These are phyloP conservation scores for Colletes latitarsis DNA, from an alignment of 1,140 invertebrate species.

Conservation along the genomic window DNA sequence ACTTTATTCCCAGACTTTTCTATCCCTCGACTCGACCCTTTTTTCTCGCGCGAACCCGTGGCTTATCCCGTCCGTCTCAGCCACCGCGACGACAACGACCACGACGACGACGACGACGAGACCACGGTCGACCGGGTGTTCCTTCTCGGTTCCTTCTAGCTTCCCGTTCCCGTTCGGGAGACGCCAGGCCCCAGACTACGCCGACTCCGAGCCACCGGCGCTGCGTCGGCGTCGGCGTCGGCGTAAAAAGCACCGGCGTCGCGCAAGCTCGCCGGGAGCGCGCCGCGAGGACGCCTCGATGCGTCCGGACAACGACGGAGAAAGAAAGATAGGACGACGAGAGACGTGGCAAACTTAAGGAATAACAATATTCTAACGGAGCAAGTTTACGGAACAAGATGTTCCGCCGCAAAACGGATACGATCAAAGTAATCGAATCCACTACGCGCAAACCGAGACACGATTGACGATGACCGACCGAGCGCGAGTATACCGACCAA, in stretches of 20 bases:
- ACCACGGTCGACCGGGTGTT: constrained; percentile 11
- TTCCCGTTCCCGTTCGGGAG: constrained; percentile 70
- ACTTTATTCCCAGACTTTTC: background rate
- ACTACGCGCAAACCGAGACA: too few relatives aligned
- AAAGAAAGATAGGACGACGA: background rate
- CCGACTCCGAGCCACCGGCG: constrained; percentile 70
- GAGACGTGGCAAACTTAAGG: background rate
- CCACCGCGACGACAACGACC: constrained; percentile 12
- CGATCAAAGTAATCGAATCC: too few relatives aligned
- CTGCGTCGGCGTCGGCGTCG: constrained; percentile 64
- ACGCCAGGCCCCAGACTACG: constrained; percentile 72
- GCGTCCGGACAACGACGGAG: constrained; percentile 4
- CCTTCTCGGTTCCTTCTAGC: constrained; percentile 40
- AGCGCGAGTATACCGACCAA: too few relatives aligned
- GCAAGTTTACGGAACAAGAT: too few relatives aligned
- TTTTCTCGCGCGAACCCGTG: background rate
- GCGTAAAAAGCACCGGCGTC: constrained; percentile 69
- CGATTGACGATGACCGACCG: too few relatives aligned
- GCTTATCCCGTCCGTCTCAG: too few relatives aligned
- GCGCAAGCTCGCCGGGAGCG: constrained; percentile 66
- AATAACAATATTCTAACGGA: too few relatives aligned
- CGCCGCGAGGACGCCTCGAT: constrained; percentile 32
- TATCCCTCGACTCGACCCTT: background rate
- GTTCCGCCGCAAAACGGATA: too few relatives aligned
- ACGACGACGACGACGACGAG: background rate